Percentiles rank a stretch among this genome's conserved stretches.
phyloP scores from a whole-genome alignment of 2,113 vertebrate genomes.

The Elephas maximus region DNA sequence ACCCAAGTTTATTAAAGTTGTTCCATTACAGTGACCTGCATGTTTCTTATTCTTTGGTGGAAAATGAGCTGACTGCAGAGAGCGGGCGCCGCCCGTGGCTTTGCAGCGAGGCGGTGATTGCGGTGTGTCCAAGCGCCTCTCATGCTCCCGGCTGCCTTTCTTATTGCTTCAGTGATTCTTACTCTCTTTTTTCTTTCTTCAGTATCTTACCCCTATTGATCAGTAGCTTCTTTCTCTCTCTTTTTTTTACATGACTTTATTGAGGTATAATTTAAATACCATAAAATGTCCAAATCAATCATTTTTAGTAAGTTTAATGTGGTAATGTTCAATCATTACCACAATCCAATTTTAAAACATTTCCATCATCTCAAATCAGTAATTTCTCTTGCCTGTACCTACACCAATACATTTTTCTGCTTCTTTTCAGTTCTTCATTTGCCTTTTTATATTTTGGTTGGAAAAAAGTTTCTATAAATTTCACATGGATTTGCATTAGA shows the following conservation, averaged over 20 bases:
- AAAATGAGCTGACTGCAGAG: conserved; percentile 18
- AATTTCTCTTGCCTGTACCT: neutral
- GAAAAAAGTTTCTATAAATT: conserved; percentile 28
- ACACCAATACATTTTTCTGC: neutral
- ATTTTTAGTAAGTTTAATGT: neutral
- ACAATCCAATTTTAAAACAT: neutral
- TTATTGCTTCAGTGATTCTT: neutral
- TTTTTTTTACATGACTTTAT: neutral
- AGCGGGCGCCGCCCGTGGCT: neutral
- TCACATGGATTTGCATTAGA: conserved; percentile 23
- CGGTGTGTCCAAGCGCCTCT: neutral
- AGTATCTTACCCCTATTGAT: neutral
- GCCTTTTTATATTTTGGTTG: conserved; percentile 1
- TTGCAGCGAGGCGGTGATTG: neutral
- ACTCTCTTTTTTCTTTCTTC: neutral
- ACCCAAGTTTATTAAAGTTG: neutral
- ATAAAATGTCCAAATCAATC: neutral
- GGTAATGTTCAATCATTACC: neutral
- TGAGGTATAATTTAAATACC: neutral
- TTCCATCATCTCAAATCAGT: neutral
- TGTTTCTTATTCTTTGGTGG: conserved; percentile 35
- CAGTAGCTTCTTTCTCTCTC: neutral
- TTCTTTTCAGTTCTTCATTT: conserved; percentile 39
- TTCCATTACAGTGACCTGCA: neutral
- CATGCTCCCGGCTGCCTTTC: neutral